Base-by-base conservation (phyloP, 2,888 invertebrate species). In the Microctonus brassicae region DNA sequence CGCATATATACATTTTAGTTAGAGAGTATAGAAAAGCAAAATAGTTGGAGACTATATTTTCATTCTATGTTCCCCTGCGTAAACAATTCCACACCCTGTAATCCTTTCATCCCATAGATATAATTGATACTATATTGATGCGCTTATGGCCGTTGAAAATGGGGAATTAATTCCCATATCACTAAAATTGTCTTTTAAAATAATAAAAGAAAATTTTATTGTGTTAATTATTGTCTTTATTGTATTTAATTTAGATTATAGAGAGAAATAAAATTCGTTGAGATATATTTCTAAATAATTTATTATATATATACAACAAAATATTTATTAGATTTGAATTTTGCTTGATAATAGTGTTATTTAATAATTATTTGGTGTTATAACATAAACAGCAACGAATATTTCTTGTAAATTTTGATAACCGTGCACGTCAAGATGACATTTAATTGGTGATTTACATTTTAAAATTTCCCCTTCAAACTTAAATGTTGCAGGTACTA, bases 131-230 rank as follows among this genome's bases (percentile, higher is more conserved):
- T 47, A 7, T 70, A 73, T 77, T 75, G 81, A 83, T 81, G 84
- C 78, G 82, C 79, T 81, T 82, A 80, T 80, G 75, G 75, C 82
- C 83, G 84, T 83, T 82, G 80, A 84, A n/a, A n/a, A n/a, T n/a
- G n/a, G n/a, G n/a, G 76, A 83, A 85, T 84, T 79, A 79, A 82
- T 83, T 82, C 75, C 78, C 76, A 80, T 17, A 20, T 47, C 39
- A 39, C n/a, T 39, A n/a, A 39, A n/a, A n/a, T n/a, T n/a, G n/a
- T n/a, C n/a, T n/a, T n/a, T n/a, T n/a, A n/a, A n/a, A n/a, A n/a
- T n/a, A n/a, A n/a, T n/a, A n/a, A n/a, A n/a, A n/a, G n/a, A n/a
- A n/a, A n/a, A n/a, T n/a, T n/a, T n/a, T n/a, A n/a, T n/a, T n/a
- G n/a, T n/a, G n/a, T n/a, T n/a, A n/a, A n/a, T n/a, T n/a, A n/a